Percentiles rank a stretch among this genome's conserved stretches.
These are phyloP conservation scores for Arbacia lixula DNA, from an alignment of 53 echinoderm and acorn worm species.

Conservation along the genomic window DNA sequence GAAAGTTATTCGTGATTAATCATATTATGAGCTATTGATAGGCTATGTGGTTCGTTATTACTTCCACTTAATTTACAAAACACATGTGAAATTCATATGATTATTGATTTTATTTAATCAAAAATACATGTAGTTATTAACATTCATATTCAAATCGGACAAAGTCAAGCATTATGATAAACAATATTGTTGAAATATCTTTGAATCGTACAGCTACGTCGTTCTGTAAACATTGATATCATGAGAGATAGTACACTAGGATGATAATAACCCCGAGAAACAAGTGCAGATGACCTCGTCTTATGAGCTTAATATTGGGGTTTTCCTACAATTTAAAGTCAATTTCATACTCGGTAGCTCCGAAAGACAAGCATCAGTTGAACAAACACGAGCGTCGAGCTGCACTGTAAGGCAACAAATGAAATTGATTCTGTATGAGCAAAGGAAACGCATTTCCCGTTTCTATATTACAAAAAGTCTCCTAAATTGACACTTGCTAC, in stretches of 20 bases:
- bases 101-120: too few species aligned
- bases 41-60: too few species aligned
- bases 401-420: background rate
- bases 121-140: too few species aligned
- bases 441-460: constrained; percentile 42
- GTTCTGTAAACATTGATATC: too few species aligned
- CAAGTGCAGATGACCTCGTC: constrained; percentile 30
- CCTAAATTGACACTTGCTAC: constrained; percentile 47
- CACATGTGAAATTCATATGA: too few species aligned
- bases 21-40: too few species aligned
- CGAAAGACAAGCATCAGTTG: constrained; percentile 19
- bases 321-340: constrained; percentile 7
- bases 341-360: constrained; percentile 1
- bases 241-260: background rate
- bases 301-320: constrained; percentile 24
- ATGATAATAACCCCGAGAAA: constrained; percentile 12
- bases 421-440: constrained; percentile 43
- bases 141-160: too few species aligned
- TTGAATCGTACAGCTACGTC: too few species aligned
- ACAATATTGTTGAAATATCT: too few species aligned
- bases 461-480: constrained; percentile 5
- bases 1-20: too few species aligned
- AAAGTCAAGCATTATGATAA: too few species aligned
- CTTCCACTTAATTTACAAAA: too few species aligned
- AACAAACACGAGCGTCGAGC: constrained; percentile 5